These are phyloP conservation scores for Scaptomyza caliginosa DNA, from an alignment of 2,888 invertebrate species.

Conservation along the genomic window DNA sequence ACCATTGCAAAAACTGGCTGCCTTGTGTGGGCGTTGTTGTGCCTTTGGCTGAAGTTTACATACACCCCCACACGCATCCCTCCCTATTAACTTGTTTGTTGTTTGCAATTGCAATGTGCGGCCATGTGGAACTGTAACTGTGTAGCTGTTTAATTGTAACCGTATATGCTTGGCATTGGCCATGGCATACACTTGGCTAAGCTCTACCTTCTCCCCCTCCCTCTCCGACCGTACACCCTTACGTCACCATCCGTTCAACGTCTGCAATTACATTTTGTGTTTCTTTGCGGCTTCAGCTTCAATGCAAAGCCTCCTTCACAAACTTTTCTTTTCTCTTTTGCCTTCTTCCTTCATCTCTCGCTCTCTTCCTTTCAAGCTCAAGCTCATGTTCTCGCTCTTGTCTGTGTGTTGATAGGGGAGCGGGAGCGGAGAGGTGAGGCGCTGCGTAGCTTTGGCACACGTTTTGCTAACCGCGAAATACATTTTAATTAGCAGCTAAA, in stretches of 20 bases:
- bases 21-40: not conserved
- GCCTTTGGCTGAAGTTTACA: not conserved
- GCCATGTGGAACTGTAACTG: slow-evolving; percentile 41
- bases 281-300: slow-evolving; percentile 64
- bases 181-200: not conserved
- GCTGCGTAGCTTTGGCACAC: slow-evolving; percentile 18
- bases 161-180: slow-evolving; percentile 36
- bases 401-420: not conserved
- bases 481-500: slow-evolving; percentile 78
- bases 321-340: slow-evolving; percentile 27
- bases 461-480: slow-evolving; percentile 77
- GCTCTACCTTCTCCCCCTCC: not conserved
- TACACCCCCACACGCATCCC: no score
- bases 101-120: slow-evolving; percentile 43
- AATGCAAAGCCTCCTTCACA: slow-evolving; percentile 26
- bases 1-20: slow-evolving; percentile 1
- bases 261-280: slow-evolving; percentile 70
- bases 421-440: not conserved
- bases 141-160: slow-evolving; percentile 24
- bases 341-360: not conserved
- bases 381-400: slow-evolving; percentile 42
- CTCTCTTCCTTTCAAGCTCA: not conserved
- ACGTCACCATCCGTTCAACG: no score
- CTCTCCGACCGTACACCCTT: no score
- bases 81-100: slow-evolving; percentile 42